These are phyloP conservation scores for Apodemus speciosus DNA, from an alignment of 2,113 vertebrate species.

Conservation along the genomic window DNA sequence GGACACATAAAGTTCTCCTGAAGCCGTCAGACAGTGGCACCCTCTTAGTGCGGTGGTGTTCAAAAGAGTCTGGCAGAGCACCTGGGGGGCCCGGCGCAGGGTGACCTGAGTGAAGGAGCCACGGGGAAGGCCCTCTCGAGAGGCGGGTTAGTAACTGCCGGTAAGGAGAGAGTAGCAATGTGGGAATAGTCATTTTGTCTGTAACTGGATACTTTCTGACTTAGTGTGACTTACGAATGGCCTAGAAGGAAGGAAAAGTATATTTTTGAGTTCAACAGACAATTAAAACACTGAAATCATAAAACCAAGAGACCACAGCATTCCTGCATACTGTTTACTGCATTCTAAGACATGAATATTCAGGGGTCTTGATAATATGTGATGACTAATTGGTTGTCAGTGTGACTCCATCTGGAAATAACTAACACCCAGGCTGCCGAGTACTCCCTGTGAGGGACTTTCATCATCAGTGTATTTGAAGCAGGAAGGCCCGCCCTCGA, in stretches of 20 bases:
- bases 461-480: background rate
- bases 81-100: background rate
- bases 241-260: conserved; percentile 68
- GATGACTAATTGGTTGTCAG: background rate
- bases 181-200: conserved; percentile 80
- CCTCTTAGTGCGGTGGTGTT: background rate
- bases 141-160: conserved; percentile 61
- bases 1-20: conserved; percentile 81
- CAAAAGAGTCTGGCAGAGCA: accelerated
- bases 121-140: conserved; percentile 10
- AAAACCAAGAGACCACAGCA: accelerated
- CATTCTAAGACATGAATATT: background rate
- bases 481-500: background rate
- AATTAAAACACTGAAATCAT: background rate
- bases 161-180: conserved; percentile 67
- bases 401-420: background rate
- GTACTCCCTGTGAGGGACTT: background rate
- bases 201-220: background rate
- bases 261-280: conserved; percentile 45
- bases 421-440: background rate
- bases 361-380: background rate
- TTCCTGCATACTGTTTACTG: background rate
- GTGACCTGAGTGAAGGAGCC: background rate
- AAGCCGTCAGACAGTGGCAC: background rate
- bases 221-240: background rate